Evolutionary conservation across 2,888 invertebrate species (phyloP), one percentile per base, ranked within the genome.

Genomic region (Rhodophaea formosa): DNA sequence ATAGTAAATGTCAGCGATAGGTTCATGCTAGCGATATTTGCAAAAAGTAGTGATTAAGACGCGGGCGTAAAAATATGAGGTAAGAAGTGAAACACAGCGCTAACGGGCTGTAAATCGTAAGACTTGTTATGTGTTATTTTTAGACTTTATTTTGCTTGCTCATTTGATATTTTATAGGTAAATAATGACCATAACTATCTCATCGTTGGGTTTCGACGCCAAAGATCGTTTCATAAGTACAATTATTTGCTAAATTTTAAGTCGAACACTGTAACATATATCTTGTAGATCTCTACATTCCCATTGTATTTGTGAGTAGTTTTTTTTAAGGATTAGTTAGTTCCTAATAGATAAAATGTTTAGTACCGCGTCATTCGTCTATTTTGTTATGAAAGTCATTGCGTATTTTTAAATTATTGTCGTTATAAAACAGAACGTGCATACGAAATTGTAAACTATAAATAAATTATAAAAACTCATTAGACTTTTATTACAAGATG

Each of bases 241-340:
- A 77, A 73, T 66, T 69, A 77, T 71, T 71, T 72, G 65, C 66
- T 67, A 68, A 67, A 66, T 68, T 56, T 69, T 67, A 64, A 57
- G 59, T 67, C 58, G 81, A 77, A 81, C 78, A 74, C 75, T 67
- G 63, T 61, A 59, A 60, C 17, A 56, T 71, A 69, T 68, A 68
- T 71, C 71, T 69, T 71, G 71, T 73, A 78, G 75, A 86, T 88
- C 84, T 89, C 87, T 80, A 87, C 88, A 87, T 89, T 89, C 86
- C 89, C 76, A 72, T 74, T 81, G 72, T 80, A 72, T 75, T 73
- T 75, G 74, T 80, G 76, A 74, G 69, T 72, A 72, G 72, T 71
- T 79, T 79, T 80, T 39, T 62, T 59, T 62, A 67, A 63, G 59
- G 55, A 52, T 69, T 53, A 62, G 72, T 70, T 74, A 75, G 72